Conservation (phyloP, 2,797 vertebrate genomes). For the Epinephelus malabaricus region DNA sequence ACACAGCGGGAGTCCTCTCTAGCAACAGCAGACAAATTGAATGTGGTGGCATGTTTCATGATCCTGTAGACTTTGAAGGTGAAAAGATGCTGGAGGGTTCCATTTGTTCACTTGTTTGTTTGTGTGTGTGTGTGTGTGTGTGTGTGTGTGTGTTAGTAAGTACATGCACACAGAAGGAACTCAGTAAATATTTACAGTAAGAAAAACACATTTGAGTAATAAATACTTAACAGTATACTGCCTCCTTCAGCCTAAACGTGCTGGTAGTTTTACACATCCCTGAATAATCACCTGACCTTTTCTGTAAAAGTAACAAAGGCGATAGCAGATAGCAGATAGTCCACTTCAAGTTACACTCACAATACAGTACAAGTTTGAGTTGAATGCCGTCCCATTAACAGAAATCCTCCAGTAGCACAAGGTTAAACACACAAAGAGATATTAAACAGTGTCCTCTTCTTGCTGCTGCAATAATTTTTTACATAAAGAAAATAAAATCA, state of each 20-base stretch:
- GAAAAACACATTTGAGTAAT: constrained; percentile 12
- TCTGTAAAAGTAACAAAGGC: background rate
- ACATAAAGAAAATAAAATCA: background rate
- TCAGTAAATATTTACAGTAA: constrained; percentile 44
- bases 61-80: constrained; percentile 64
- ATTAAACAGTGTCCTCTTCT: background rate
- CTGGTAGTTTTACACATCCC: background rate
- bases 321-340: background rate
- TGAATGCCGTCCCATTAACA: background rate
- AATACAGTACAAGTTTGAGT: background rate
- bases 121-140: constrained; percentile 45
- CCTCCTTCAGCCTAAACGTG: background rate
- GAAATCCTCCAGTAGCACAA: background rate
- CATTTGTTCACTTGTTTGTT: constrained; percentile 57
- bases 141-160: constrained; percentile 35
- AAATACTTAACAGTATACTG: background rate
- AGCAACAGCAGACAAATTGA: constrained; percentile 53
- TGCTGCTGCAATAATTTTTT: background rate
- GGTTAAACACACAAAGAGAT: background rate
- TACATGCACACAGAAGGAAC: background rate
- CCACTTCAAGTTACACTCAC: background rate
- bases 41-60: constrained; percentile 56
- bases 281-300: background rate
- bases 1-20: constrained; percentile 64
- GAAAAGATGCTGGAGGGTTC: constrained; percentile 58